Conservation (phyloP, 2,113 vertebrate species). For the Podocnemis expansa region DNA sequence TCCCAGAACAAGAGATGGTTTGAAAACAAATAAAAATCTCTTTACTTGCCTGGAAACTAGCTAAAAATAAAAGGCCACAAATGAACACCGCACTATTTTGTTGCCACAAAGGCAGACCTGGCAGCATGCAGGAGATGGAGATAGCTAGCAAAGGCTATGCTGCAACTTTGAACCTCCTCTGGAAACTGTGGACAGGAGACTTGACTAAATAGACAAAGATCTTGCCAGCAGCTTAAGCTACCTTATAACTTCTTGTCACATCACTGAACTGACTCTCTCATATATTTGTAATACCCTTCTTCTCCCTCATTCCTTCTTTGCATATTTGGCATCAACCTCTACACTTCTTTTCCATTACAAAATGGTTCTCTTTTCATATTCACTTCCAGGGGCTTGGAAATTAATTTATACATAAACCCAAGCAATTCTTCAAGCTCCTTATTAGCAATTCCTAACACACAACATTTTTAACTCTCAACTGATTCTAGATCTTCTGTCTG, state of each 20-base stretch:
- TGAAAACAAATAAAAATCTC: no score
- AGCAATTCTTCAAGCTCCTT: background rate
- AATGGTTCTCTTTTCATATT: background rate
- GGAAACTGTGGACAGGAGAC: background rate
- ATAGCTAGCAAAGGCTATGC: no score
- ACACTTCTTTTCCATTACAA: background rate
- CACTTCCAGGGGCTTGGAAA: background rate
- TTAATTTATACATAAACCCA: background rate
- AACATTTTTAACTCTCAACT: background rate
- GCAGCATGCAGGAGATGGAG: no score
- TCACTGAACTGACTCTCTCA: background rate
- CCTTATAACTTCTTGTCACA: background rate
- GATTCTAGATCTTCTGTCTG: background rate
- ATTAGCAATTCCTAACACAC: background rate
- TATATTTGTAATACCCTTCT: background rate
- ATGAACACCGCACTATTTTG: no score
- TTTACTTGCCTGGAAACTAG: no score
- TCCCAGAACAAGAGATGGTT: no score
- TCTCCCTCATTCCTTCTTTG: background rate
- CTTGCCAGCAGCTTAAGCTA: background rate
- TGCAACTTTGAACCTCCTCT: no score
- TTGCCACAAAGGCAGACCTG: no score
- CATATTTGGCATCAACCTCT: background rate
- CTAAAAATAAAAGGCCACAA: no score
- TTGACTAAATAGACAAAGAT: background rate